Evolutionary conservation across 2,888 invertebrate species (phyloP).

Genomic region (Cataglyphis livida): DNA sequence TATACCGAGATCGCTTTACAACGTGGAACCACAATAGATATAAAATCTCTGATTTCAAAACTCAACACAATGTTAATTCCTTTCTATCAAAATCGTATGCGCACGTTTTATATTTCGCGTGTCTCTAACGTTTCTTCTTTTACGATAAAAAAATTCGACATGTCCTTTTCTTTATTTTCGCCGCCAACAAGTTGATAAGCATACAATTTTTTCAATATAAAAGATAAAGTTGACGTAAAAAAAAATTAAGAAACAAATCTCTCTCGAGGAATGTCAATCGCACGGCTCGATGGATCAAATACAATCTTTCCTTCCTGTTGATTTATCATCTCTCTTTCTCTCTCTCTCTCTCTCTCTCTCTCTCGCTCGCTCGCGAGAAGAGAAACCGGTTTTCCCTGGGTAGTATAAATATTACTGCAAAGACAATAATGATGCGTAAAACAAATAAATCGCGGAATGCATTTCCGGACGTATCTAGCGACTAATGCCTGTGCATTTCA

Average conservation of each 20-base stretch:
- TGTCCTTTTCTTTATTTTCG: background rate
- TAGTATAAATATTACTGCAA: conserved; percentile 34
- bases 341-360: too few relatives aligned
- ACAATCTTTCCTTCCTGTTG: background rate
- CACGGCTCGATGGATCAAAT: background rate
- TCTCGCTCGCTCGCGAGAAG: background rate
- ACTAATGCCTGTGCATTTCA: background rate
- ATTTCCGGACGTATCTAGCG: background rate
- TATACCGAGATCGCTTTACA: conserved; percentile 30
- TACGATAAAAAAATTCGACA: background rate
- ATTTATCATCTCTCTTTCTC: background rate
- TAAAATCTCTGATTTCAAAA: conserved; percentile 61
- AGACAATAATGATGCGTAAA: conserved; percentile 41
- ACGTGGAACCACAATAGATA: conserved; percentile 38
- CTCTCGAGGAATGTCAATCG: background rate
- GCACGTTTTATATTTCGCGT: background rate
- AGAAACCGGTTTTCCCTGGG: conserved; percentile 16
- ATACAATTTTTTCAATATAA: conserved; percentile 2
- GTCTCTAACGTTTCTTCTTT: background rate
- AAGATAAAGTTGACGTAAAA: background rate
- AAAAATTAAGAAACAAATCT: background rate
- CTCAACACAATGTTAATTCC: conserved; percentile 63
- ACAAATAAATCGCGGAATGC: conserved; percentile 42
- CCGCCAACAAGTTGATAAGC: background rate
- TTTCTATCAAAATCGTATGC: background rate